Base-by-base conservation (phyloP, 2,888 invertebrate genomes). In the Cheilosia impressa region DNA sequence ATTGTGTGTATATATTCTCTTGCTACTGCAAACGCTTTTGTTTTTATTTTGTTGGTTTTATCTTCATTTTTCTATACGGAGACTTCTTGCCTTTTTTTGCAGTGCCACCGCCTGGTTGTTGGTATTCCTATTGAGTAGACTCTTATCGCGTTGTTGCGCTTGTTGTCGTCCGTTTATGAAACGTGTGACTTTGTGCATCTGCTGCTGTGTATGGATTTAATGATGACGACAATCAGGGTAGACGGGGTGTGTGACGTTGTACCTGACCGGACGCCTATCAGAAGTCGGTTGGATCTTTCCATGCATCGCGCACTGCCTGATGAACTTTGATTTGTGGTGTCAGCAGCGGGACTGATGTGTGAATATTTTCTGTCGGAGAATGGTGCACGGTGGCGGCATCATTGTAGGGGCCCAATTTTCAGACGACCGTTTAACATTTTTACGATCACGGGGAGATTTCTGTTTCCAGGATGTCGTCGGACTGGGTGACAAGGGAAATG, bases 181-280 rank as follows among this genome's bases (percentile, higher is more conserved):
- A 85, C 85, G 85, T 85, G 85, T 81, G 85, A 85, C 85, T 85
- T 77, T 85, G 80, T 85, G 72, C 81, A 85, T 81, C 85, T 85
- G 75, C 62, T 81, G 66, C 76, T 68, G 63, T 77, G 55, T 72
- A 76, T 80, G 75, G 68, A 55, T 77, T 85, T 85, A 72, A 81
- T 81, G 85, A 85, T 63, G 81, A 84, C 84, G 84, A 84, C 80
- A 76, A 84, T 80, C 76, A 81, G 81, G 81, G 85, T 81, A 85
- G 85, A 85, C 80, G 85, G 81, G 80, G 75, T 81, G 81, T 85
- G 71, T 85, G 81, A 81, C 76, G 85, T 76, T 85, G 85, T 85
- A 85, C 85, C 85, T 85, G 85, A 85, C 85, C 85, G 85, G 85
- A 85, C 85, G 85, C 85, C 85, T 81, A 76, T 80, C 85, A 72